These are phyloP conservation scores for Acrocephalus scirpaceus DNA, from an alignment of 2,797 vertebrate genomes.

Conservation along the genomic window DNA sequence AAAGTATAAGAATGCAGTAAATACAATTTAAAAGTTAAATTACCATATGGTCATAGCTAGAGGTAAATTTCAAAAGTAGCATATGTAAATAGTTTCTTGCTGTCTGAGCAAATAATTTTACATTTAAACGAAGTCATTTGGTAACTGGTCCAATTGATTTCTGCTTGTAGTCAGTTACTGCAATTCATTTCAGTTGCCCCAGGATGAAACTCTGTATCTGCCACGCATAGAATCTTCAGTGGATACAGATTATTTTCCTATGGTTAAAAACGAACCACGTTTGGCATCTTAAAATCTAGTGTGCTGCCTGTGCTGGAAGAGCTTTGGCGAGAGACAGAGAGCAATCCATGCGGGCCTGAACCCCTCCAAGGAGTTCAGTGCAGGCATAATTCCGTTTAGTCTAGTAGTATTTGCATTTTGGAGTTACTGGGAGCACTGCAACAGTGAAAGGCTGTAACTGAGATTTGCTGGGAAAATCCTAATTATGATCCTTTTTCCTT, in stretches of 20 bases:
- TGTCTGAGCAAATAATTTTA: constrained; percentile 51
- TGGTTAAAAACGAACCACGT: background rate
- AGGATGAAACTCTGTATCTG: background rate
- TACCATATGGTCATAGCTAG: constrained; percentile 57
- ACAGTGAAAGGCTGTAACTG: background rate
- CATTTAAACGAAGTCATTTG: constrained; percentile 38
- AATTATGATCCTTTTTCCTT: background rate
- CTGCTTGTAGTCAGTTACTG: constrained; percentile 8
- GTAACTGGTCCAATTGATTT: constrained; percentile 40
- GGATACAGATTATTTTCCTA: background rate
- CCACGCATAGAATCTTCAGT: background rate
- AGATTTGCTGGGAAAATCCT: background rate
- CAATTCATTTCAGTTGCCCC: constrained; percentile 3
- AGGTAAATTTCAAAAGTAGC: constrained; percentile 42
- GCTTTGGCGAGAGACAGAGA: background rate
- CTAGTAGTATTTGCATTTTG: background rate
- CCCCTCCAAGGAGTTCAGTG: background rate
- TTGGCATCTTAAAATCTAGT: background rate
- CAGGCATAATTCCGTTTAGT: background rate
- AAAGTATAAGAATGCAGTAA: constrained; percentile 36
- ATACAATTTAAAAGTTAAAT: constrained; percentile 59
- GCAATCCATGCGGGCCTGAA: background rate
- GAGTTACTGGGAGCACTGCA: background rate
- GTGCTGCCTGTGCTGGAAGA: background rate
- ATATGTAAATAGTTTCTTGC: constrained; percentile 33